Conservation (phyloP, 1,140 invertebrate species). For the Hycleus phaleratus region DNA sequence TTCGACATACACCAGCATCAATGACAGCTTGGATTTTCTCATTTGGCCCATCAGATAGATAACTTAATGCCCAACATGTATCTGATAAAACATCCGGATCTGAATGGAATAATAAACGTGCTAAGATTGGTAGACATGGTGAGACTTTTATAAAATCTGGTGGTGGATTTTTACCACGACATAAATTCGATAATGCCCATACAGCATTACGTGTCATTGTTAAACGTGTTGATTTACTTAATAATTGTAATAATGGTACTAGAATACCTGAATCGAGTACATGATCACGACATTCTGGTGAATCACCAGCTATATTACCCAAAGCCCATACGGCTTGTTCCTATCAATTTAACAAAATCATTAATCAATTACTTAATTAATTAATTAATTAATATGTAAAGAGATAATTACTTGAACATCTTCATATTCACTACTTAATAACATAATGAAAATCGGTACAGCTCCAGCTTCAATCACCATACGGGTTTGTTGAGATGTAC, state of each 20-base stretch:
- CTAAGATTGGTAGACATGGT: conserved; percentile 77
- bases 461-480: conserved; percentile 92
- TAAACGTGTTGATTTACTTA: conserved; percentile 72
- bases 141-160: conserved; percentile 85
- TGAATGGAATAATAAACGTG: conserved; percentile 77
- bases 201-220: conserved; percentile 96
- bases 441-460: conserved; percentile 82
- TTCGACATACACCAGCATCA: conserved; percentile 88
- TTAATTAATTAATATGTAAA: background rate
- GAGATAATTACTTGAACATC: conserved; percentile 56
- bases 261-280: conserved; percentile 82
- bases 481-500: conserved; percentile 88
- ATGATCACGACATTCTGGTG: conserved; percentile 84
- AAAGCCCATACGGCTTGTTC: conserved; percentile 96
- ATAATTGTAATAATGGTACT: conserved; percentile 78
- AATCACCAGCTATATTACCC: conserved; percentile 95
- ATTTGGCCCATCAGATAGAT: conserved; percentile 93
- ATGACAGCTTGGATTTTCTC: conserved; percentile 98
- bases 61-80: conserved; percentile 91
- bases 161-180: conserved; percentile 93
- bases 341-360: conserved; percentile 41
- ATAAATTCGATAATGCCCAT: conserved; percentile 94
- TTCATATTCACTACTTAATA: conserved; percentile 73
- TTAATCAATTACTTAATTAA: background rate
- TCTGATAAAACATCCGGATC: conserved; percentile 91